These are phyloP conservation scores for Pyrrhosoma nymphula DNA, from an alignment of 2,888 invertebrate species.

Conservation along the genomic window DNA sequence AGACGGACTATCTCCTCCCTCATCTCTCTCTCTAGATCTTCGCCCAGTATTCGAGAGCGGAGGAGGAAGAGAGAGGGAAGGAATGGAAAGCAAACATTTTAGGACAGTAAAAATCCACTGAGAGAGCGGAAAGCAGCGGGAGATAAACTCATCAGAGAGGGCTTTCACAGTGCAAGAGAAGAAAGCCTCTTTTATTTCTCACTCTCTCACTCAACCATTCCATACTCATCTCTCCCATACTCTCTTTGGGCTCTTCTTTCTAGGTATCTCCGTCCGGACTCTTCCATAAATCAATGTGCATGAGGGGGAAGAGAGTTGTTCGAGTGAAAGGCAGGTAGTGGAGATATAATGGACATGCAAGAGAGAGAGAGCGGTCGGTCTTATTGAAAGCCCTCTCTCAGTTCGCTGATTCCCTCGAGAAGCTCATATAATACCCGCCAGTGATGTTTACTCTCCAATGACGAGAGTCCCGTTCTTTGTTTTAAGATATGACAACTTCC, in stretches of 20 bases:
- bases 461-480: no score
- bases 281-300: neutral
- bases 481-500: no score
- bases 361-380: neutral
- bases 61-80: neutral
- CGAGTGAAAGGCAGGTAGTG: neutral
- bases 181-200: neutral
- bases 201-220: neutral
- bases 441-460: no score
- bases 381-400: neutral
- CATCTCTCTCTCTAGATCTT: no score
- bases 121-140: neutral
- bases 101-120: neutral
- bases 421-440: no score
- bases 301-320: neutral
- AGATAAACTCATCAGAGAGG: constrained; percentile 19
- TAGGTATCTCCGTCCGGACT: neutral
- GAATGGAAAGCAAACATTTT: neutral
- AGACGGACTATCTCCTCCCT: no score
- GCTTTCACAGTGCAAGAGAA: neutral
- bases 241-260: neutral
- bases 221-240: neutral
- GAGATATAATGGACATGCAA: neutral
- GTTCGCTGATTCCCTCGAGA: no score
- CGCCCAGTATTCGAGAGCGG: neutral